Evolutionary conservation across 2,797 vertebrate species (phyloP), one percentile per base, ranked within the genome.

Genomic region (Sus cebifrons): DNA sequence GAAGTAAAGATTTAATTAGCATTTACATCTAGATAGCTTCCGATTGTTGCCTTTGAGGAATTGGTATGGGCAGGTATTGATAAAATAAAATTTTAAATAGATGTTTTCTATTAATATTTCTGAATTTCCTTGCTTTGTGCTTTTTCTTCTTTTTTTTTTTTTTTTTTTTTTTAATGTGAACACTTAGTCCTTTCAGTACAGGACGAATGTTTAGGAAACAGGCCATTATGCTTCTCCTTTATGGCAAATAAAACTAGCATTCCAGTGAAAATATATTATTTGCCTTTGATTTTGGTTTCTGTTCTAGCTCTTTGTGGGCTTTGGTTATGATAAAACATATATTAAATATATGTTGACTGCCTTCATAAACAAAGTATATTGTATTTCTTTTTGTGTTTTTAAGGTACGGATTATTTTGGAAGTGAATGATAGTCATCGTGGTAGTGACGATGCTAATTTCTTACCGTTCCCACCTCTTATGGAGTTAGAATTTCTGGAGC

Each of bases 1-100:
- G 40, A 96, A 84, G n/a, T 83, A 65, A 94, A 95, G 81, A 79
- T 32, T 83, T 29, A 67, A n/a, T 94, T 91, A 96, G 81, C 56
- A 62, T 36, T 85, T 78, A 27, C 23, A 70, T 85, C 40, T 83
- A 58, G 77, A 71, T 92, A 60, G 92, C 67, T 87, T 92, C 83
- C 5, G 0, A 62, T 79, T 95, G 36, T 67, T 40, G 60, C 32
- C 97, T 97, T 49, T 77, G 96, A 98, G 91, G 49, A 0, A 0
- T 68, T 16, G 25, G 15, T 86, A 3, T 36, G 36, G 68, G 5
- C 0, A 0, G 78, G 27, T 79, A 40, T 25, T 87, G 32, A 54
- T 0, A 13, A 71, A 14, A 7, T 27, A 89, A 14, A 11, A 32
- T 15, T 29, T 79, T 75, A 32, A n/a, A 58, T 44, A 77, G 64